Evolutionary conservation across 2,888 invertebrate species (phyloP).

Genomic region (Molorchus minor): DNA sequence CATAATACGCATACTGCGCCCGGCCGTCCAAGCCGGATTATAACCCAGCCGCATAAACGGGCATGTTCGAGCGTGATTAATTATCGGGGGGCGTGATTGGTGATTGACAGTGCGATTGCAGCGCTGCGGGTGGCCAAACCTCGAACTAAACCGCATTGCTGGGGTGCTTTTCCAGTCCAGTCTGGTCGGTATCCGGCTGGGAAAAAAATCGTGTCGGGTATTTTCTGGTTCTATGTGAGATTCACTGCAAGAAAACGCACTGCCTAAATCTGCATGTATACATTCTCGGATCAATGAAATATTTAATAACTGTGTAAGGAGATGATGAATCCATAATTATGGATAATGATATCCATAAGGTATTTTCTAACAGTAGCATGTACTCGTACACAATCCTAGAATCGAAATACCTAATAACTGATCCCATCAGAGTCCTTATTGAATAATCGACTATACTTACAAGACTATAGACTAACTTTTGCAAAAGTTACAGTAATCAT

Average conservation of each 20-base stretch:
- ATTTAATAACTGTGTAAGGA: too few species aligned
- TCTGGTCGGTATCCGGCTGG: neutral
- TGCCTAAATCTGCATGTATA: neutral
- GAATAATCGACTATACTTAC: too few species aligned
- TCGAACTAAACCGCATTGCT: constrained; percentile 39
- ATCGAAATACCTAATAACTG: too few species aligned
- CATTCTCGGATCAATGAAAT: too few species aligned
- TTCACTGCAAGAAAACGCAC: neutral
- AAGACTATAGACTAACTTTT: too few species aligned
- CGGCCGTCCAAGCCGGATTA: constrained; percentile 12
- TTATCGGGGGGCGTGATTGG: constrained; percentile 62
- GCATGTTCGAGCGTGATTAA: constrained; percentile 59
- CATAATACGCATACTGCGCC: constrained; percentile 16
- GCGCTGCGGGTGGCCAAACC: constrained; percentile 59
- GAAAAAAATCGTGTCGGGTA: neutral
- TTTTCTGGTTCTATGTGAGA: neutral
- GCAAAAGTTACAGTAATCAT: too few species aligned
- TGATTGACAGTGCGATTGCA: constrained; percentile 63
- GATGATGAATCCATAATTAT: too few species aligned
- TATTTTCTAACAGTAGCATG: too few species aligned
- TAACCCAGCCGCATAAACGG: constrained; percentile 18
- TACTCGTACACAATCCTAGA: too few species aligned
- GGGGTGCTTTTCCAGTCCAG: neutral
- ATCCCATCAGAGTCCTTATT: too few species aligned
- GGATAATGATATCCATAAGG: too few species aligned